These are phyloP conservation scores for Characodon lateralis DNA, from an alignment of 2,797 vertebrate species.

Conservation along the genomic window DNA sequence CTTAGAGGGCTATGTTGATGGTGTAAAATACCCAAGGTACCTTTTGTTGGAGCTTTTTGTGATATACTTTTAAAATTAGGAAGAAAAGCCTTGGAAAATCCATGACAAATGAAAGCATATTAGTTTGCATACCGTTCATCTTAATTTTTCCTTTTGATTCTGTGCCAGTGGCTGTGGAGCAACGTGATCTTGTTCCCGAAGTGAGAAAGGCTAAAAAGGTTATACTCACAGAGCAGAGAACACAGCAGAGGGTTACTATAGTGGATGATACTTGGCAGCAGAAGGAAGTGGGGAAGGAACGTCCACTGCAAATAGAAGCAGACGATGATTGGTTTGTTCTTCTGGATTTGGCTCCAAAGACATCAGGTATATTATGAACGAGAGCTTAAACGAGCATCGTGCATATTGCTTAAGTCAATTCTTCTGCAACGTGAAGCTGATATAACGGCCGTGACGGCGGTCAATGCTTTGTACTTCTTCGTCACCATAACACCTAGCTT, in stretches of 20 bases:
- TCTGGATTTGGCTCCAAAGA: slow-evolving; percentile 56
- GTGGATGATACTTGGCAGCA: slow-evolving; percentile 45
- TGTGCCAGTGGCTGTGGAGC: slow-evolving; percentile 35
- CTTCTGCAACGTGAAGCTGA: neutral
- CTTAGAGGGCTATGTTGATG: neutral
- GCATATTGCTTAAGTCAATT: neutral
- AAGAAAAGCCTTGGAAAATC: neutral
- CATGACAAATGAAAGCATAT: neutral
- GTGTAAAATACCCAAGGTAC: too few species aligned
- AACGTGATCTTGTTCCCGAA: slow-evolving; percentile 26
- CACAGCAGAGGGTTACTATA: slow-evolving; percentile 40
- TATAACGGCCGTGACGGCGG: neutral
- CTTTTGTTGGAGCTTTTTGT: neutral
- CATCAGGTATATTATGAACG: slow-evolving; percentile 64
- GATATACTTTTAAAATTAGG: neutral
- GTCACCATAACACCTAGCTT: slow-evolving; percentile 35
- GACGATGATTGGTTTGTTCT: slow-evolving; percentile 70
- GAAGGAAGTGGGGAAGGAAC: slow-evolving; percentile 26
- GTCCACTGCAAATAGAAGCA: slow-evolving; percentile 43
- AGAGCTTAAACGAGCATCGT: neutral
- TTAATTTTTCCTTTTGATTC: slow-evolving; percentile 31
- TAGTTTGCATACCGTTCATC: neutral
- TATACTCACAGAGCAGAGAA: slow-evolving; percentile 36
- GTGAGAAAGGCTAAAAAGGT: slow-evolving; percentile 39
- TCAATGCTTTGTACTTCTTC: neutral